Conservation (phyloP, 2,888 invertebrate genomes). For the Drosophila phalerata region DNA sequence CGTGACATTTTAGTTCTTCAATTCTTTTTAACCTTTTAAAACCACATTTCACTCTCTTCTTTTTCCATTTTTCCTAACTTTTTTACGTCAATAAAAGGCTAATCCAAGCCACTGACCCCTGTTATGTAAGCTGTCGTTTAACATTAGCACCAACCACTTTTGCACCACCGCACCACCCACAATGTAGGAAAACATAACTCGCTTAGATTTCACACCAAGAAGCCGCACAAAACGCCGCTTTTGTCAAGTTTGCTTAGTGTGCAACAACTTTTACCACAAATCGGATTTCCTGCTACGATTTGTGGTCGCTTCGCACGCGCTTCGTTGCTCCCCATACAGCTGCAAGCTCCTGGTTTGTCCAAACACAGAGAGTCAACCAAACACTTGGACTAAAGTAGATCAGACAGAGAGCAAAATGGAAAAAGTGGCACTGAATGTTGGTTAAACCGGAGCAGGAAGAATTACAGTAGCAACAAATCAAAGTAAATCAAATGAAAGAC, state of each 20-base stretch:
- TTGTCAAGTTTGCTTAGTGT: conserved; percentile 39
- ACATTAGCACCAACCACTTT: conserved; percentile 31
- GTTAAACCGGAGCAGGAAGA: conserved; percentile 74
- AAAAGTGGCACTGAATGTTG: conserved; percentile 35
- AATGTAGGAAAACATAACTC: conserved; percentile 23
- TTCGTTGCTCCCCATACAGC: conserved; percentile 20
- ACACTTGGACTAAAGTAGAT: conserved; percentile 61
- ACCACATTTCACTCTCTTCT: neutral
- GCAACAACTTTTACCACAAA: conserved; percentile 79
- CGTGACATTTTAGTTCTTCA: no score
- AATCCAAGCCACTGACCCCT: conserved; percentile 51
- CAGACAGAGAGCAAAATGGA: conserved; percentile 43
- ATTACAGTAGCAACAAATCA: conserved; percentile 45
- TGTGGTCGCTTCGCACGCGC: conserved; percentile 51
- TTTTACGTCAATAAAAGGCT: conserved; percentile 5
- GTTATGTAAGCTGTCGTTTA: conserved; percentile 61
- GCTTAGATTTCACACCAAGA: conserved; percentile 61
- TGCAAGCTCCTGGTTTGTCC: conserved; percentile 28
- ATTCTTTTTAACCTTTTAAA: no score
- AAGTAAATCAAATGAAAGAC: conserved; percentile 60
- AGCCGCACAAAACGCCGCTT: conserved; percentile 49
- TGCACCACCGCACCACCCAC: conserved; percentile 37
- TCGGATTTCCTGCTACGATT: conserved; percentile 78
- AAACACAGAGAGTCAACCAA: conserved; percentile 18
- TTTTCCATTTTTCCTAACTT: neutral